Evolutionary conservation across 2,797 vertebrate genomes (phyloP).

Genomic region (Crenichthys baileyi): DNA sequence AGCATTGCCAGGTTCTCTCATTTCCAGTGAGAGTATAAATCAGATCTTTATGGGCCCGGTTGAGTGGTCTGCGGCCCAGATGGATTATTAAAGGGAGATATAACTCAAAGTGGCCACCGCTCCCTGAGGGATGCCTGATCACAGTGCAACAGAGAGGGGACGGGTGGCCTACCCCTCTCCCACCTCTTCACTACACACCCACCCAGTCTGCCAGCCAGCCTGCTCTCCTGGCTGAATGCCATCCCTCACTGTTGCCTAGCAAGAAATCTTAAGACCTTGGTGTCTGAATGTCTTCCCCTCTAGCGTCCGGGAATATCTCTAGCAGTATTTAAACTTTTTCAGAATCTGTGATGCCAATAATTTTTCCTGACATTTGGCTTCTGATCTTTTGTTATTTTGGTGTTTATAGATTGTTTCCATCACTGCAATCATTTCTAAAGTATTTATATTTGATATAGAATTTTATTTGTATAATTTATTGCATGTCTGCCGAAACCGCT

Average conservation of each 20-base stretch:
- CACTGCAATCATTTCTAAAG: too few species aligned
- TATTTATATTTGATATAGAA: background rate
- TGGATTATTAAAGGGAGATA: constrained; percentile 82
- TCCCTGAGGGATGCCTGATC: constrained; percentile 73
- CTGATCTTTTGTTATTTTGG: constrained; percentile 3
- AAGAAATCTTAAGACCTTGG: constrained; percentile 58
- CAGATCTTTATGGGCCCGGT: constrained; percentile 79
- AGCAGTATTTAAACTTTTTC: constrained; percentile 1
- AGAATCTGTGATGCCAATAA: background rate
- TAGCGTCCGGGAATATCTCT: background rate
- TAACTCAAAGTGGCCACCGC: constrained; percentile 80
- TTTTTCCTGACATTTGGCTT: background rate
- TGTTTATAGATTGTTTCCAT: background rate
- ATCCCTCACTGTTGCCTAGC: constrained; percentile 42
- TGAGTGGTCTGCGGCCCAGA: constrained; percentile 71
- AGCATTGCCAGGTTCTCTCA: constrained; percentile 68
- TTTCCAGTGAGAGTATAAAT: constrained; percentile 81
- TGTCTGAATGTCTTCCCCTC: constrained; percentile 31
- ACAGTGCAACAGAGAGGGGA: constrained; percentile 57
- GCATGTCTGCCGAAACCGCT: background rate
- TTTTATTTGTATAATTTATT: background rate
- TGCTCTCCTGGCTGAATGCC: constrained; percentile 44
- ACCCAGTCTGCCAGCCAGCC: constrained; percentile 56
- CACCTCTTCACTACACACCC: constrained; percentile 54
- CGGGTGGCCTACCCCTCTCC: constrained; percentile 57